A percentile compares a stretch with the other conserved stretches of the same genome.
Evolutionary conservation across 1,140 invertebrate species (phyloP).

Genomic region (Myzus persicae): DNA sequence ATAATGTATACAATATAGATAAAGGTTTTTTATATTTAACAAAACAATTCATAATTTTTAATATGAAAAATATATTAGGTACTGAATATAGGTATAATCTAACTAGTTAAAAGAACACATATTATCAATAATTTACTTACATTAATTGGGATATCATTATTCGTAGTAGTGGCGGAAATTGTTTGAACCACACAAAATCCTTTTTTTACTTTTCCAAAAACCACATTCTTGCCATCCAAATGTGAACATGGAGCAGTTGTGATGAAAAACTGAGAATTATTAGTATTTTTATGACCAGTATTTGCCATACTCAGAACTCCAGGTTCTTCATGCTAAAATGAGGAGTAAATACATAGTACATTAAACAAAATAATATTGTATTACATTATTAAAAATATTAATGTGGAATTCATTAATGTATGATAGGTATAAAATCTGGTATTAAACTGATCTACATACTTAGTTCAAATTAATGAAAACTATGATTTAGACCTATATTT

Average conservation of each 20-base stretch:
- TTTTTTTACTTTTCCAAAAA: slow-evolving; percentile 83
- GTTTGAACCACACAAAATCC: slow-evolving; percentile 75
- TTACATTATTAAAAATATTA: neutral
- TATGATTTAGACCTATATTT: neutral
- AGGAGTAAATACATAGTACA: slow-evolving; percentile 32
- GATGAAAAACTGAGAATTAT: slow-evolving; percentile 95
- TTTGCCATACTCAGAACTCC: slow-evolving; percentile 92
- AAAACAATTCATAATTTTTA: neutral
- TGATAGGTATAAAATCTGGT: neutral
- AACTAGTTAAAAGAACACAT: neutral
- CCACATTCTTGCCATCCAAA: slow-evolving; percentile 88
- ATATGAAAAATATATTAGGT: neutral
- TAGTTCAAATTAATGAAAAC: neutral
- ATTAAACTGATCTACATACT: neutral
- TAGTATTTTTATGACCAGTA: slow-evolving; percentile 81
- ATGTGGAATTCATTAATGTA: neutral
- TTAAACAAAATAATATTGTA: neutral
- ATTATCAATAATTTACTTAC: slow-evolving; percentile 54
- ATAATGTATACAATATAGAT: too few species aligned
- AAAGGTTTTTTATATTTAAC: neutral
- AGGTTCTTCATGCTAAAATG: slow-evolving; percentile 69
- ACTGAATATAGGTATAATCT: neutral
- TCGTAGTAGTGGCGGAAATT: slow-evolving; percentile 68
- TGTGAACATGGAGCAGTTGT: slow-evolving; percentile 84
- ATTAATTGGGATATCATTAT: slow-evolving; percentile 58